Base-by-base conservation (phyloP, 2,888 invertebrate species). In the Andrena marginata region DNA sequence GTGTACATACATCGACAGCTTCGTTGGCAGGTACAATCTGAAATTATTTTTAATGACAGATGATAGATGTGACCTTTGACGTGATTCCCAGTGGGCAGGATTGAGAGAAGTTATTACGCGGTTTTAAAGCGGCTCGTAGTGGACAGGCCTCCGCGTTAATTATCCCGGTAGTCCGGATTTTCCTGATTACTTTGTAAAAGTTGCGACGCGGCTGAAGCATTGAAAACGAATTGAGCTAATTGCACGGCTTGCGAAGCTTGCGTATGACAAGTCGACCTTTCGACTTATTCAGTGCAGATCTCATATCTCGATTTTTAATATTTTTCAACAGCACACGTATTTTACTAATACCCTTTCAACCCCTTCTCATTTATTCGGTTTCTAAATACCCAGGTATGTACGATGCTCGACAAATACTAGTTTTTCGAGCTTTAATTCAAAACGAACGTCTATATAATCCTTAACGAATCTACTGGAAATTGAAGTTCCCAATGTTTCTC, bases 161-260 rank as follows among this genome's bases (percentile, higher is more conserved):
- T 87, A 89, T 63, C 75, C 69, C 49, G 70, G 77, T 63, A 51
- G 79, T 81, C 49, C 75, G 82, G 77, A 81, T 84, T 84, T 81
- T 75, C 77, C 62, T 81, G 87, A 89, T 89, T 89, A 87, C 56
- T 10, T 62, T 29, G 48, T 51, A 63, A 77, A 73, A 76, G 49
- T 73, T 73, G 73, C 51, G 63, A 71, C 60, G 29, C 69, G 29
- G 54, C 20, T 89, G 87, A 89, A 82, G 80, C 67, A 87, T 89
- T 89, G 82, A 60, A 65, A 71, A 73, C 62, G 76, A 87, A 87
- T 87, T 89, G 87, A 77, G 48, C 63, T 87, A 89, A 87, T 87
- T 89, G 82, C 62, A 20, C 29, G 13, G 48, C 20, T 16, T 42
- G 42, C 23, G 7, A 23, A 16, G 6, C 49, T 10, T 20, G 35